These are phyloP conservation scores for Sisyra nigra DNA, from an alignment of 2,888 invertebrate genomes.

Conservation along the genomic window DNA sequence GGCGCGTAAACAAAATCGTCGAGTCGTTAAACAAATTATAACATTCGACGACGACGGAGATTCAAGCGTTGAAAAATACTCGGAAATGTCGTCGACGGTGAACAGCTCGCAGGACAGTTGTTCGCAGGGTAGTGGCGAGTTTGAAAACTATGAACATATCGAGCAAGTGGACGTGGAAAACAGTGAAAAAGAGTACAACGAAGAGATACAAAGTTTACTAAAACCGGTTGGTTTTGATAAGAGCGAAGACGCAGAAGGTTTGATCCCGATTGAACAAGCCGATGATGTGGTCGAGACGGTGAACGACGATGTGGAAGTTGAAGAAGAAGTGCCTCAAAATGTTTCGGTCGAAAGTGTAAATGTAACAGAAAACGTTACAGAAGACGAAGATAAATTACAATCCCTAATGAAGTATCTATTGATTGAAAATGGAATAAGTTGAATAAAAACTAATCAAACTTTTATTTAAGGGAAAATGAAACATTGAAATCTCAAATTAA, in stretches of 20 bases:
- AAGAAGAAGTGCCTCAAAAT: conserved; percentile 6
- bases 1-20: conserved; percentile 33
- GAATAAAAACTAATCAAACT: too few relatives aligned
- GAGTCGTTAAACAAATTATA: conserved; percentile 44
- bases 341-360: background rate
- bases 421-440: background rate
- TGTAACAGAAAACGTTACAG: too few relatives aligned
- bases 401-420: background rate
- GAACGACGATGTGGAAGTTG: background rate
- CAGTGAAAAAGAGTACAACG: background rate
- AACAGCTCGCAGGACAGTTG: too few relatives aligned
- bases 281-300: conserved; percentile 1
- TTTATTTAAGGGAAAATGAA: conserved; percentile 80
- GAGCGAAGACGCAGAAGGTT: background rate
- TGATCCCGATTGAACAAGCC: background rate
- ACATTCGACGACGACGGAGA: conserved; percentile 47
- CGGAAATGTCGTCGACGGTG: background rate
- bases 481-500: conserved; percentile 67
- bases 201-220: too few relatives aligned
- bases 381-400: background rate
- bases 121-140: background rate
- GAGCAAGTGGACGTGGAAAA: background rate
- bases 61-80: background rate
- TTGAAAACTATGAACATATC: background rate
- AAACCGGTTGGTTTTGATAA: background rate